Conservation (phyloP, 2,888 invertebrate species). For the Hirudinaria manillensis region DNA sequence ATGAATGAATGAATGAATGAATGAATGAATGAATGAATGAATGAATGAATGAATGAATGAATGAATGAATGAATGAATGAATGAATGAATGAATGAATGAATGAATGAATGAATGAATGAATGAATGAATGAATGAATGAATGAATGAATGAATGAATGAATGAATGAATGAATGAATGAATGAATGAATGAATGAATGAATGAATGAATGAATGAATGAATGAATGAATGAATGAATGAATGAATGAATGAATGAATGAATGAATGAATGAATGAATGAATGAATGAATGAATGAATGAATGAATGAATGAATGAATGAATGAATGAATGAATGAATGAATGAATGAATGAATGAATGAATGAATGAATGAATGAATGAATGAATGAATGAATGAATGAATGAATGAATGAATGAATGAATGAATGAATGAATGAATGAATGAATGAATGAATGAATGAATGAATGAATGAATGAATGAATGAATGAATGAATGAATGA, state of each 20-base stretch:
- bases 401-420: conserved; percentile 11
- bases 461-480: neutral
- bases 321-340: neutral
- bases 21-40: conserved; percentile 18
- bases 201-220: neutral
- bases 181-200: conserved; percentile 19
- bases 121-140: neutral
- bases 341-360: neutral
- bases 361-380: neutral
- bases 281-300: conserved; percentile 16
- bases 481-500: neutral
- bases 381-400: neutral
- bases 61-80: conserved; percentile 12
- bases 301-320: conserved; percentile 18
- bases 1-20: neutral
- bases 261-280: neutral
- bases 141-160: conserved; percentile 4
- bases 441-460: conserved; percentile 16
- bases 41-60: conserved; percentile 15
- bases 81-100: neutral
- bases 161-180: conserved; percentile 12
- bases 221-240: neutral
- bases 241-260: neutral
- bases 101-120: neutral
- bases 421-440: conserved; percentile 15